phyloP scores from a whole-genome alignment of 2,888 invertebrate species.

The Harpagoxenus sublaevis region DNA sequence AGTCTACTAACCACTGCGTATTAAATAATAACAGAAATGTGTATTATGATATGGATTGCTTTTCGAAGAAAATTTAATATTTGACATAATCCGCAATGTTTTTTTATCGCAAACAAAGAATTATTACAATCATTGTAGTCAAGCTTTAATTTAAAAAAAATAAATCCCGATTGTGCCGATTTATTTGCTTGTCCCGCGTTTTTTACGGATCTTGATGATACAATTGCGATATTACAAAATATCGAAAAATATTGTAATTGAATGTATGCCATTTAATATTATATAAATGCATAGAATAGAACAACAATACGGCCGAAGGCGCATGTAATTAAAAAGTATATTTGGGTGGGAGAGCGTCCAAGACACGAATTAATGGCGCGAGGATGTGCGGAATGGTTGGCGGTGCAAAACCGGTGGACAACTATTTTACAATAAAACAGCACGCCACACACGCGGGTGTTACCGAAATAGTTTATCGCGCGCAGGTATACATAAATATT shows the following conservation, averaged over 20 bases:
- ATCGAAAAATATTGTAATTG: constrained; percentile 1
- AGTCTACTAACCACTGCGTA: neutral
- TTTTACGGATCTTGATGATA: neutral
- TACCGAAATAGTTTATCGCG: constrained; percentile 50
- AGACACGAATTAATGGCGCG: constrained; percentile 47
- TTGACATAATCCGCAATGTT: constrained; percentile 4
- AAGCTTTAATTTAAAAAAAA: neutral
- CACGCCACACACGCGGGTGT: neutral
- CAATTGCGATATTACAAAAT: neutral
- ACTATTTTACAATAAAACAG: constrained; percentile 56
- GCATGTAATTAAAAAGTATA: constrained; percentile 45
- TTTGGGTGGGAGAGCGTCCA: constrained; percentile 11
- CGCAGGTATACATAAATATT: constrained; percentile 50
- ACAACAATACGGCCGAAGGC: neutral
- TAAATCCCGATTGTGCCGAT: neutral
- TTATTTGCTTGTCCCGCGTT: neutral
- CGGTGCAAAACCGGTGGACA: constrained; percentile 33
- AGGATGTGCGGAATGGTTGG: constrained; percentile 43
- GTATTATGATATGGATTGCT: neutral
- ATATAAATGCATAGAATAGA: neutral
- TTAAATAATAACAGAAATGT: neutral
- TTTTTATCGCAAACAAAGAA: neutral
- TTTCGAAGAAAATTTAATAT: constrained; percentile 1
- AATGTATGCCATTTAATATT: neutral
- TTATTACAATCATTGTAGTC: neutral